Evolutionary conservation across 2,888 invertebrate genomes (phyloP), one percentile per base, ranked within the genome.

Genomic region (Dryobota labecula): DNA sequence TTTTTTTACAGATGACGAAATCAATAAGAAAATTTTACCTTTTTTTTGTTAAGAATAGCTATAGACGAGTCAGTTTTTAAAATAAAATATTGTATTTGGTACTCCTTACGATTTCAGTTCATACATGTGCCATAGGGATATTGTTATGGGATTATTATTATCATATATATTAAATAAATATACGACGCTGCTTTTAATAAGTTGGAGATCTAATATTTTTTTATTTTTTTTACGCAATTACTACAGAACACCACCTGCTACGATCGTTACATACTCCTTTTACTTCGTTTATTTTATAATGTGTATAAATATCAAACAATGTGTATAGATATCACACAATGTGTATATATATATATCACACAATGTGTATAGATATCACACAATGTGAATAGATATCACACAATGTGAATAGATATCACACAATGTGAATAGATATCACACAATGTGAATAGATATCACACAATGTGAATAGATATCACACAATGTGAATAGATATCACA

Each of bases 91-190:
- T 63, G 38, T 47, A 20, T 41, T 73, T 72, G 74, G 78, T 83
- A 57, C 61, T 75, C 68, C 43, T 65, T 68, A 67, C 20, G 4
- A 62, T 63, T 70, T 80, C 83, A 65, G 60, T 77, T 78, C 38
- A 66, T 64, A 67, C 13, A 51, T 33, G 84, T 84, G 84, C 84
- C 84, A 84, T 84, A 84, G 72, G 30, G 24, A 63, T 71, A 56
- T 38, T 74, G 64, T 78, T 72, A 64, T 73, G 78, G 67, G 41
- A 57, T 56, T 53, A 15, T 43, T 38, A 45, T 24, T 13, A 51
- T 74, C 38, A 41, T n/a, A n/a, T 63, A 61, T 63, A 53, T 53
- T 51, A 53, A 43, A 54, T 69, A 53, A 65, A 51, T 57, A 60
- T 63, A 58, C 27, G 36, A 47, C 67, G 58, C 27, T 77, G 47